Evolutionary conservation across 2,888 invertebrate genomes (phyloP), one percentile per base, ranked within the genome.

Genomic region (Agrotis clavis): DNA sequence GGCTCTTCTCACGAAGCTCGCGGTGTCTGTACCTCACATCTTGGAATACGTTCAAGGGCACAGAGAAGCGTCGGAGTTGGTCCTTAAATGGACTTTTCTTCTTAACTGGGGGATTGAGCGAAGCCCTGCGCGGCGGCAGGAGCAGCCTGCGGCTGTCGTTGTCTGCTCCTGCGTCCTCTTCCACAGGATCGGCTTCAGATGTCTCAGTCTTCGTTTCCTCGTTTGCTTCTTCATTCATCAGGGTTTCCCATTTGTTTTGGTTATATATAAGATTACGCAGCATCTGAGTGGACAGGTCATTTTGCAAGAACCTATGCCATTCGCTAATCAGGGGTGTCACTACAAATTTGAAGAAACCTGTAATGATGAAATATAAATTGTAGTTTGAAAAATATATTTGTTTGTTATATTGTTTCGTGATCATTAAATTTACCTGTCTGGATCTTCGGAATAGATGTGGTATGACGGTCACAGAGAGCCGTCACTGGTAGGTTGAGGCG

Each of bases 331-430:
- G 95, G 1, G 99, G 99, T 1, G 97, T 97, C 2, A 98, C 99
- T 14, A 99, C 98, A 91, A 97, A 98, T 89, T 98, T 97, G 93
- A 98, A 98, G 94, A 99, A 99, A 19, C 98, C 98, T 98, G 91
- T 92, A 90, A 67, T 57, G 50, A 48, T 30, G 18, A 21, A 62
- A 41, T 13, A 51, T 16, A 4, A 19, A 47, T 21, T 35, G 18
- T 25, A 48, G 13, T 21, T 70, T 21, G 19, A 2, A 47, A 30
- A 19, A 30, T 47, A 6, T 14, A 2, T 11, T n/a, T n/a, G 7
- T 60, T 13, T 6, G 13, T 61, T 35, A 16, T 13, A 41, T 41
- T 41, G 41, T 41, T 41, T 9, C 41, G 41, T 41, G 41, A 11
- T 41, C 41, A 41, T 41, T 21, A n/a, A 5, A 70, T 89, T 89